Base-by-base conservation (phyloP, 2,797 vertebrate species). In the Valencia hispanica region DNA sequence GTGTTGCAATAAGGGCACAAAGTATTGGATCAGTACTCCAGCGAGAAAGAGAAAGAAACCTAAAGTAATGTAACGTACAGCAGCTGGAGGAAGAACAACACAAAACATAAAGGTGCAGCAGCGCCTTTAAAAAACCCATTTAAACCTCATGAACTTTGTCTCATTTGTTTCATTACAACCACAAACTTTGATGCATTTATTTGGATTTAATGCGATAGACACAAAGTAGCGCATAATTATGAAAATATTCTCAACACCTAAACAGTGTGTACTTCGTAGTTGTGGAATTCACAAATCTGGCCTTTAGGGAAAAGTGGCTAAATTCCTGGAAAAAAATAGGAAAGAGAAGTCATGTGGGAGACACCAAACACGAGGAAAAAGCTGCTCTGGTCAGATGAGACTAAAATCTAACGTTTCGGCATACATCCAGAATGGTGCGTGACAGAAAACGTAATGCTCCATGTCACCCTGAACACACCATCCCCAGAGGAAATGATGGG, bases 1-100 rank as follows among this genome's bases (percentile, higher is more conserved):
- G 82, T 20, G n/a, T 39, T 48, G 73, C 48, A 84, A 70, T 39
- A n/a, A 43, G 70, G 36, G 4, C 2, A 69, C 1, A 53, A 63
- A 41, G 65, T 55, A 63, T 75, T 34, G 66, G 14, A 71, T 47
- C 15, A 66, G 17, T 45, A 7, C 18, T 79, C 18, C 17, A 34
- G 6, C 25, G 22, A 17, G n/a, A 43, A 22, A 39, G 5, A 39
- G 3, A 65, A 39, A 65, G 27, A 5, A 41, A 41, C 36, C 27
- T 43, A 27, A 36, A 63, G 32, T 11, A 39, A 9, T 39, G 15
- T 20, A 65, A 65, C 14, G 20, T 20, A 39, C 5, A 36, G 20
- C 34, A 65, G 20, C 15, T 65, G 34, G 61, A 65, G 8, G 20
- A 65, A 65, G 39, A 65, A 25, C 15, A 36, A 22, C 61, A 10